Evolutionary conservation across 1,140 invertebrate species (phyloP).

Genomic region (Diorhabda elongata): DNA sequence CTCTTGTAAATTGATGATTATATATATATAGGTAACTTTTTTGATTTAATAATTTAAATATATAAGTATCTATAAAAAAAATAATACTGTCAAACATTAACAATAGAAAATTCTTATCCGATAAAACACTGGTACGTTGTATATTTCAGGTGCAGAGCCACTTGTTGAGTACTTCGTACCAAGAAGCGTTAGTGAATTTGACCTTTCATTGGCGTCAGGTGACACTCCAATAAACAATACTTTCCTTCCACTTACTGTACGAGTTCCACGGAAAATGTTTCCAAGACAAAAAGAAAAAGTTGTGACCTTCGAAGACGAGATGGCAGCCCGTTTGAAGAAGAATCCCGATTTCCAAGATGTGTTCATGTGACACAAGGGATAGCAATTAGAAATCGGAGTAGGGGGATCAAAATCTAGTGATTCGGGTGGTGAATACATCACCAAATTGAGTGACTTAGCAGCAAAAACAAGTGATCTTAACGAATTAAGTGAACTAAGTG

Average conservation of each 20-base stretch:
- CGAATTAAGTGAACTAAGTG: slow-evolving; percentile 15
- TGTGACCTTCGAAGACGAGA: slow-evolving; percentile 78
- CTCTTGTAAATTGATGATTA: too few species aligned
- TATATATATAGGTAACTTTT: too few species aligned
- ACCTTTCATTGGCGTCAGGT: slow-evolving; percentile 59
- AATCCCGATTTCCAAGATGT: slow-evolving; percentile 53
- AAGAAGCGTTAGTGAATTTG: slow-evolving; percentile 75
- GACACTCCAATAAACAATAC: slow-evolving; percentile 34
- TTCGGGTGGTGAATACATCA: slow-evolving; percentile 18
- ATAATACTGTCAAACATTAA: too few species aligned
- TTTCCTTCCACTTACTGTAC: slow-evolving; percentile 40
- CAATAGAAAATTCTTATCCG: too few species aligned
- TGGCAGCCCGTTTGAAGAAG: slow-evolving; percentile 40
- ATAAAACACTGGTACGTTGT: too few species aligned
- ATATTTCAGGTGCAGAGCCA: slow-evolving; percentile 49
- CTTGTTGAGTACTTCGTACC: slow-evolving; percentile 78
- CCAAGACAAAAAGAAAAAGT: slow-evolving; percentile 59
- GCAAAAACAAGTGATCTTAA: slow-evolving; percentile 4
- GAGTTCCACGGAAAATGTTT: slow-evolving; percentile 38
- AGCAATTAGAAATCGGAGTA: slow-evolving; percentile 35
- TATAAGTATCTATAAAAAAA: too few species aligned
- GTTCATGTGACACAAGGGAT: slow-evolving; percentile 59
- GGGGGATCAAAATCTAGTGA: not conserved
- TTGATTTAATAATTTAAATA: too few species aligned
- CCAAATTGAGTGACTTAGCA: slow-evolving; percentile 23